Percentiles rank a stretch among this genome's conserved stretches.
Conservation (phyloP, 2,113 vertebrate genomes). For the Leucopternis melanops region DNA sequence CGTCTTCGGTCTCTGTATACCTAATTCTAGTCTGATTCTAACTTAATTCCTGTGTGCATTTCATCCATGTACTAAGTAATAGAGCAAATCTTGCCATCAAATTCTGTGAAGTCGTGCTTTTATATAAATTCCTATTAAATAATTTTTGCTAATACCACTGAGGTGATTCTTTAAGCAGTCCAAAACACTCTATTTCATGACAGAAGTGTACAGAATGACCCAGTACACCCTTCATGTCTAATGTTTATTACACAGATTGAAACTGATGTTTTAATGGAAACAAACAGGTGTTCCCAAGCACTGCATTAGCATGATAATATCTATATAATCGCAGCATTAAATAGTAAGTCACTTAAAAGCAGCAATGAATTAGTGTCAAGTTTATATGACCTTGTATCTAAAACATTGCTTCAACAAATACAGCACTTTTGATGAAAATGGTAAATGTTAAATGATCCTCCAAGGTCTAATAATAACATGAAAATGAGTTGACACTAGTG, state of each 20-base stretch:
- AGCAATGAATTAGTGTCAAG: background rate
- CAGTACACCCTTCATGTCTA: background rate
- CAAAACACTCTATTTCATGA: no score
- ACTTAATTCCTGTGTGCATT: no score
- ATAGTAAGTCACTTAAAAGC: slow-evolving; percentile 18
- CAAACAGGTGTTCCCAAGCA: slow-evolving; percentile 17
- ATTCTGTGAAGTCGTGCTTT: no score
- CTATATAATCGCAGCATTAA: background rate
- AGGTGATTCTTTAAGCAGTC: no score
- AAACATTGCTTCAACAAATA: slow-evolving; percentile 34
- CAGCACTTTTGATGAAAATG: slow-evolving; percentile 9
- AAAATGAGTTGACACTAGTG: slow-evolving; percentile 51
- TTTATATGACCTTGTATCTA: slow-evolving; percentile 27
- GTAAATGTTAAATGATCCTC: slow-evolving; percentile 31
- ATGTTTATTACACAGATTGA: background rate
- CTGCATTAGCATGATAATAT: slow-evolving; percentile 1
- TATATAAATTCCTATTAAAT: no score
- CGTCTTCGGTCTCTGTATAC: no score
- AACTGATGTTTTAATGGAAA: slow-evolving; percentile 11
- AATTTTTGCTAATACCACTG: no score
- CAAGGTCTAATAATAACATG: slow-evolving; percentile 25
- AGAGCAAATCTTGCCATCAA: no score
- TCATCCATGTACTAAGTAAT: no score
- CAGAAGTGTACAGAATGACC: background rate
- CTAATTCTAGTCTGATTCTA: no score